Evolutionary conservation across 2,113 vertebrate species (phyloP), one percentile per base, ranked within the genome.

Genomic region (Caranx ignobilis): DNA sequence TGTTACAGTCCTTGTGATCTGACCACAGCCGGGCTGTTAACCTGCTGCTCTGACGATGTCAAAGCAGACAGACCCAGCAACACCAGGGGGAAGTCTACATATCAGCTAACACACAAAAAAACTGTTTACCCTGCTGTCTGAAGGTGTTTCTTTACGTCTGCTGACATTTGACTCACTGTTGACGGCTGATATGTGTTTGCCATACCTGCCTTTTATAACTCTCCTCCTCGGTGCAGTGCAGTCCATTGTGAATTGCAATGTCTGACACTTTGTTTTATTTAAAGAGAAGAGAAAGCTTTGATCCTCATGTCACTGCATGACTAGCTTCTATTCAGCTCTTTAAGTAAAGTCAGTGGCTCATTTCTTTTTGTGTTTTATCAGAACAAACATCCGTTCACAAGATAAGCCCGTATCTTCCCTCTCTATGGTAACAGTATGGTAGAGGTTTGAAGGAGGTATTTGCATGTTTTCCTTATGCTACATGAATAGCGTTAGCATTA

Each of bases 41-140:
- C 82, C 80, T 47, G 67, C 63, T 48, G 16, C 60, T 10, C 41
- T 76, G 86, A 82, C 37, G 18, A 64, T 18, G 47, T 79, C 76
- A 71, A 81, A 73, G 59, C 50, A 77, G 48, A 79, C 75, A 71
- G 60, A 50, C 19, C 59, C 2, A 12, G 62, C 78, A 66, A 50
- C 73, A 35, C n/a, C 0, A 21, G 59, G 64, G 80, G 77, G 81
- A 89, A 81, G 75, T 81, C 77, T 21, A 84, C 10, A 56, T 65
- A 32, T 73, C 78, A 69, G 56, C 57, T 72, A 69, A 84, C 75
- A 84, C 75, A 72, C 65, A 55, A 82, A 77, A 91, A 77, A 79
- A 84, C 50, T 84, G 82, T 88, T 86, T 81, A 73, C 41, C 73
- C 66, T 48, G 80, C 77, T 62, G 79, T 86, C 81, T 92, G 83